Evolutionary conservation across 2,888 invertebrate genomes (phyloP), one percentile per base, ranked within the genome.

Genomic region (Elmis aenea): DNA sequence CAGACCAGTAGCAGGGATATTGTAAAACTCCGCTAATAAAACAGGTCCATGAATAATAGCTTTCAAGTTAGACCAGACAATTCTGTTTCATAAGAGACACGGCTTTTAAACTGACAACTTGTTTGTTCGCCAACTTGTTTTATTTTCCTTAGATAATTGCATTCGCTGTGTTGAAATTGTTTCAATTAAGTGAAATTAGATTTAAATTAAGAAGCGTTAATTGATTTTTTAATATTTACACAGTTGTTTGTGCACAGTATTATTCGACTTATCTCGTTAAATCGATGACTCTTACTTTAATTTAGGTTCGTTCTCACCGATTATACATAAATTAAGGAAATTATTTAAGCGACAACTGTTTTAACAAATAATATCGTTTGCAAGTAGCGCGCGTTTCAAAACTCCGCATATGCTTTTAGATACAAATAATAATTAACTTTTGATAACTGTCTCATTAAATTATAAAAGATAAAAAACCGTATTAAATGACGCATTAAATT

Each of bases 121-220:
- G 45, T 43, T 46, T 49, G 49, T 41, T 38, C 42, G 24, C 27
- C 41, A 39, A 38, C 41, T 40, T 48, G 49, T 51, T 52, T 52
- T 52, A 52, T 52, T 54, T 50, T 52, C 48, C 46, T 46, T 36
- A 44, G 49, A 50, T 54, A 52, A 54, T 54, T 54, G 51, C 52
- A 48, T 50, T 51, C 49, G 52, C 47, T 50, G 50, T 51, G 49
- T 49, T 49, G 44, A 53, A 54, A 54, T 49, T 54, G 53, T 53
- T 52, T 54, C 54, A 53, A 52, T 54, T 54, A 54, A 53, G 45
- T 38, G 46, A 53, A 54, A 54, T 54, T 54, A 52, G 49, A 51
- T 49, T 54, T 50, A 51, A 53, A 53, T 54, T 53, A 54, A 53
- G 53, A 50, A 48, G 48, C 47, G 48, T 46, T 54, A 54, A 54